phyloP scores from a whole-genome alignment of 2,113 vertebrate species.

The Tachysurus vachellii region DNA sequence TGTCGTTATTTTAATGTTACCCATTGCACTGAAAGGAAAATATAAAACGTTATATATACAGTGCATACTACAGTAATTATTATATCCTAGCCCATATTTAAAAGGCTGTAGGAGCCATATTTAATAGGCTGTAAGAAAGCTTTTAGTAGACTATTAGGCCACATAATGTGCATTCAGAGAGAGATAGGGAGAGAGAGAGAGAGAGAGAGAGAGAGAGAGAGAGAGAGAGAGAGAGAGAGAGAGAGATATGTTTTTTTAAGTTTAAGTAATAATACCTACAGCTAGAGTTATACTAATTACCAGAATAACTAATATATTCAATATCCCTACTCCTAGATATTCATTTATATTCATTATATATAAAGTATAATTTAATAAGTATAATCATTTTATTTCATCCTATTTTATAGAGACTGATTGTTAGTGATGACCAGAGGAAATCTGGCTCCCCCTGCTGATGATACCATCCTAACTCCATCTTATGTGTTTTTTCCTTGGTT shows the following conservation, averaged over 20 bases:
- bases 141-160: constrained; percentile 28
- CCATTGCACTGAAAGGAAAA: not conserved
- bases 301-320: not conserved
- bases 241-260: not conserved
- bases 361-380: not conserved
- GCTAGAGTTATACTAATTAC: not conserved
- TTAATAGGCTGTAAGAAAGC: constrained; percentile 24
- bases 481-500: not conserved
- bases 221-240: not conserved
- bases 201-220: not conserved
- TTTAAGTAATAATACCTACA: not conserved
- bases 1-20: not conserved
- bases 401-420: not conserved
- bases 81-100: constrained; percentile 15
- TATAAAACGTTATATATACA: not conserved
- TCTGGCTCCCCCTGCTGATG: constrained; percentile 15
- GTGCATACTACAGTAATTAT: constrained; percentile 18
- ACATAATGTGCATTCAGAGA: constrained; percentile 23
- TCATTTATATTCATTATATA: not conserved
- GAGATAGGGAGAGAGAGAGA: not conserved
- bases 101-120: not conserved
- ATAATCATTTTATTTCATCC: too few species aligned
- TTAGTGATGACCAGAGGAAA: not conserved
- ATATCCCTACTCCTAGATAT: not conserved
- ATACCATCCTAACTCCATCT: not conserved